A percentile compares a stretch with the other conserved stretches of the same genome.
phyloP scores from a whole-genome alignment of 1,140 invertebrate genomes.

The Neuroterus valhalla region DNA sequence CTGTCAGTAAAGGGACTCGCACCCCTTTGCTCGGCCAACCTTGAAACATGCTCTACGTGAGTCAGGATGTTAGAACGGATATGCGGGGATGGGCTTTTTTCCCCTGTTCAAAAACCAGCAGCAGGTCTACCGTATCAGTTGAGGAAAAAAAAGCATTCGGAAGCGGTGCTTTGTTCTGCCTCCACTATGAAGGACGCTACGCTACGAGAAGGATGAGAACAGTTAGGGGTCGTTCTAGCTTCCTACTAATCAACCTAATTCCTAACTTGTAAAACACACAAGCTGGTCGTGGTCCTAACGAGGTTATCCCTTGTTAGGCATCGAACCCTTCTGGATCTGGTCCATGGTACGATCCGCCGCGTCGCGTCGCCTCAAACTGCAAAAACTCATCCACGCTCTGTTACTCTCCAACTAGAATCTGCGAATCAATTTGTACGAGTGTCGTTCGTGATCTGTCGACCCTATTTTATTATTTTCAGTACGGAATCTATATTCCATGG shows the following conservation, averaged over 20 bases:
- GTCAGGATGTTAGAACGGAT: conserved; percentile 57
- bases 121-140: conserved; percentile 39
- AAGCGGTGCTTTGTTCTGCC: conserved; percentile 45
- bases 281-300: conserved; percentile 68
- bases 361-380: conserved; percentile 26
- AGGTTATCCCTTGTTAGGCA: conserved; percentile 75
- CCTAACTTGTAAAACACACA: conserved; percentile 76
- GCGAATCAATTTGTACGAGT: not conserved
- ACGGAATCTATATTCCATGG: too few species aligned
- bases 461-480: not conserved
- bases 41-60: conserved; percentile 60
- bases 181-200: conserved; percentile 40
- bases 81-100: conserved; percentile 48
- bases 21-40: conserved; percentile 60
- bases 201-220: conserved; percentile 41
- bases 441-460: conserved; percentile 1
- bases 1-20: conserved; percentile 58
- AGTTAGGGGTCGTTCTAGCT: conserved; percentile 46
- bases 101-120: conserved; percentile 43
- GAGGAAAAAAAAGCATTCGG: conserved; percentile 46
- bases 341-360: conserved; percentile 38
- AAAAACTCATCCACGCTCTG: conserved; percentile 24
- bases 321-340: conserved; percentile 66
- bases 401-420: conserved; percentile 7
- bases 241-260: conserved; percentile 74